Conservation (phyloP, 2,797 vertebrate species). For the Micropoecilia bifurca region DNA sequence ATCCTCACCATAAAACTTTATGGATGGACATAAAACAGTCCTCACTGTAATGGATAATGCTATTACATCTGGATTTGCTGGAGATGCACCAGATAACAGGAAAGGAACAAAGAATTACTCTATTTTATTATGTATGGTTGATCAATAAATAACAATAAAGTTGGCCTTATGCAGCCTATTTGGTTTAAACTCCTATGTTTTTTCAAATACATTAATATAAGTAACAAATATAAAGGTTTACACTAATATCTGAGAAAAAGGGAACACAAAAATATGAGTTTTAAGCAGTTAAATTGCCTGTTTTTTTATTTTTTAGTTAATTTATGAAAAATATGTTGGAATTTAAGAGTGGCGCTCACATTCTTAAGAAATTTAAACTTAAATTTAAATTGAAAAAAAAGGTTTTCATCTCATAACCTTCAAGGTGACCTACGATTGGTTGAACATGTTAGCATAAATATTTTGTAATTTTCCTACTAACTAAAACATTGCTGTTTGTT, state of each 20-base stretch:
- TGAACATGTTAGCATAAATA: no score
- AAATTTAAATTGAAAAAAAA: no score
- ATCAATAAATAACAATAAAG: neutral
- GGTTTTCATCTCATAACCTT: neutral
- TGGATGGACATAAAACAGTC: constrained; percentile 45
- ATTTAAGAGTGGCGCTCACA: neutral
- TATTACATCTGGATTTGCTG: constrained; percentile 19
- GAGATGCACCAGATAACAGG: constrained; percentile 2
- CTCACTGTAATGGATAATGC: constrained; percentile 1
- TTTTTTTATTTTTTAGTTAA: no score
- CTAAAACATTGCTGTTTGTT: no score
- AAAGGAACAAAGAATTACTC: neutral
- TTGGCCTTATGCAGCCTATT: neutral
- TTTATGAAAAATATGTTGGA: no score
- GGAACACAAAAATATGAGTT: no score
- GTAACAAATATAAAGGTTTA: neutral
- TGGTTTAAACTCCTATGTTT: neutral
- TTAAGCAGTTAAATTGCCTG: no score
- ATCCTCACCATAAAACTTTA: constrained; percentile 46
- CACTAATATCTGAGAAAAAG: neutral
- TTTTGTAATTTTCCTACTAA: no score
- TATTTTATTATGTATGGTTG: neutral
- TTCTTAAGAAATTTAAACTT: neutral
- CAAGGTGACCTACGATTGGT: neutral
- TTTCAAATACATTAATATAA: no score